These are phyloP conservation scores for Bombus affinis DNA, from an alignment of 1,140 invertebrate species.

Conservation along the genomic window DNA sequence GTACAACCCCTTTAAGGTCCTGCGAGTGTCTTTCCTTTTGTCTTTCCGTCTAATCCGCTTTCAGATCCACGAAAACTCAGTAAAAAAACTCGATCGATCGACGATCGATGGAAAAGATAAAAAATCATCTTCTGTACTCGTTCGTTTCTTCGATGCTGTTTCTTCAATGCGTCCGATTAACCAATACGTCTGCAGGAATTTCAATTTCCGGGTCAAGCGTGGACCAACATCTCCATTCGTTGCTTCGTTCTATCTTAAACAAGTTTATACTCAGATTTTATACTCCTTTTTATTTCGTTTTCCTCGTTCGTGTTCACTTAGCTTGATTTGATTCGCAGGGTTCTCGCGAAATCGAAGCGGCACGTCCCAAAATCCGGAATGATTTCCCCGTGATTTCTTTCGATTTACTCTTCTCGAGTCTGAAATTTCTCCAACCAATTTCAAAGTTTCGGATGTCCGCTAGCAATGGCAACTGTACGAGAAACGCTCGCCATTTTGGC, in stretches of 20 bases:
- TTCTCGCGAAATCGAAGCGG: background rate
- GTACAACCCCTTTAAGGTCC: conserved; percentile 59
- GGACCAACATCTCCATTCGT: conserved; percentile 48
- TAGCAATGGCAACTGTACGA: background rate
- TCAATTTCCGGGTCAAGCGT: conserved; percentile 55
- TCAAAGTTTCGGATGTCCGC: background rate
- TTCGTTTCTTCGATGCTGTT: conserved; percentile 42
- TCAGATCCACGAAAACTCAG: conserved; percentile 39
- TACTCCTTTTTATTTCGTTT: conserved; percentile 50
- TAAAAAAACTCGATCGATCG: conserved; percentile 45
- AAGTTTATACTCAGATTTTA: conserved; percentile 37
- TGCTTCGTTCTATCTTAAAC: conserved; percentile 20
- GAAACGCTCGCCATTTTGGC: background rate
- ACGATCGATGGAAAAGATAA: conserved; percentile 50
- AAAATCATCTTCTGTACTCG: conserved; percentile 49
- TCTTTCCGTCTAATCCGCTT: conserved; percentile 22
- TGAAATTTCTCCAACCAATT: background rate
- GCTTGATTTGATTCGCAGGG: conserved; percentile 17
- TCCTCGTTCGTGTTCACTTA: background rate
- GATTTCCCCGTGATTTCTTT: conserved; percentile 20
- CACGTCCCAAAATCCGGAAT: background rate
- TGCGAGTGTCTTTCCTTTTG: conserved; percentile 10
- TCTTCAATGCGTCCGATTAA: conserved; percentile 52
- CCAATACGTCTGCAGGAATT: conserved; percentile 51
- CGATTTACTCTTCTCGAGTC: background rate